Evolutionary conservation across 2,113 vertebrate species (phyloP), one percentile per base, ranked within the genome.

Genomic region (Brienomyrus longianalis): DNA sequence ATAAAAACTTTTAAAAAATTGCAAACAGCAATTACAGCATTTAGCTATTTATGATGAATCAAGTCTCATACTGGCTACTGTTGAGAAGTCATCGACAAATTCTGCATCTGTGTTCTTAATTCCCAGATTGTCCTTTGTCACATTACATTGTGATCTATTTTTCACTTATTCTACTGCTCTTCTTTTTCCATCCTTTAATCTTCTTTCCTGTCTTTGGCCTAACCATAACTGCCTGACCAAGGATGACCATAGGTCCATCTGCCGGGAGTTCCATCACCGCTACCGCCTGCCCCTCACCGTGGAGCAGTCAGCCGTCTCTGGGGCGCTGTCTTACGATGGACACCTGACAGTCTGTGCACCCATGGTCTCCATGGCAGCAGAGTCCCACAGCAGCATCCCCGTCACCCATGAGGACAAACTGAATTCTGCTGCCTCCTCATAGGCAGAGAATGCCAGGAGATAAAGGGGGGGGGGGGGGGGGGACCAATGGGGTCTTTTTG

Each of bases 221-320:
- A 19, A 3, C 39, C 66, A 66, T 87, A 52, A 83, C n/a, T 56
- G 1, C 48, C 52, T 66, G 51, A 89, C 91, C 47, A 95, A 99
- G 98, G 98, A 99, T 0, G 98, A 99, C 92, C 97, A 98, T 0
- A 97, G 98, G 80, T 99, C 97, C 94, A 96, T 99, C 90, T 96
- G 98, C 83, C 97, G 97, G 0, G 97, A 99, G 91, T 99, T 99
- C 88, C 97, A 96, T 89, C 97, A 97, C 92, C 97, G 97, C 88
- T 99, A 98, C 96, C 97, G 97, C 93, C 96, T 99, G 93, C 98
- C 98, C 0, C 93, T 97, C 93, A 97, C 91, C 0, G 96, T 98
- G 89, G 97, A 98, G 94, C 97, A 98, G 92, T 95, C 97, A 0
- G 94, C 96, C 2, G 94, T 99, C 92, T 96, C 94, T 94, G 98